Evolutionary conservation across 2,113 vertebrate species (phyloP), one percentile per base, ranked within the genome.

Genomic region (Gobio gobio): DNA sequence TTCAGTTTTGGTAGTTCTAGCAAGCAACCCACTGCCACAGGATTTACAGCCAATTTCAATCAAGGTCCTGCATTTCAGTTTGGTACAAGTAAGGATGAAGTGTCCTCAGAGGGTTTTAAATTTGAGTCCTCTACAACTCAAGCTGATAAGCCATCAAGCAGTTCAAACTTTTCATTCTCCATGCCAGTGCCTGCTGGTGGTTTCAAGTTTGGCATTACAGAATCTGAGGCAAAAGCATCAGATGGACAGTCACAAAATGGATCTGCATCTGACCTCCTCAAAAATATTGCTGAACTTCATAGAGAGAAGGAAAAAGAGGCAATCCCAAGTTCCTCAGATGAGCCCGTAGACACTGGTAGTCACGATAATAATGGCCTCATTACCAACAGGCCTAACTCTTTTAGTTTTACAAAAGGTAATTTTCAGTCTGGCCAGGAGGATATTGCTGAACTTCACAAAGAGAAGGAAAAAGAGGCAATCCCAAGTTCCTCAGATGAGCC

Each of bases 161-260:
- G 94, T 74, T 93, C 94, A 54, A 93, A 92, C 16, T 98, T 98
- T 90, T 95, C 90, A 58, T 97, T 98, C 93, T 93, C 96, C 78
- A 90, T 95, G 89, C 92, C 95, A 49, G 86, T 70, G 22, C 24
- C 94, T 87, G 4, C 90, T 77, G 89, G 84, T 45, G 95, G 94
- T 8, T 97, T 97, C 91, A 98, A 96, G 87, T 99, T 99, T 95
- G 97, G 96, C 24, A 94, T 96, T 93, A 93, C 94, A 76, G 97
- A 97, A 0, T 8, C 92, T 82, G 94, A 91, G 83, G 74, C 85
- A 1, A 72, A 89, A 72, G 64, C 78, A 29, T 7, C 81, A 61
- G 92, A 91, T 33, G 85, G 86, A 76, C 90, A 91, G 63, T 59
- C 82, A 9, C 76, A 88, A 33, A 89, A 91, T 86, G 84, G 75